Evolutionary conservation across 1,140 invertebrate species (phyloP).

Genomic region (Apocrypta bakeri): DNA sequence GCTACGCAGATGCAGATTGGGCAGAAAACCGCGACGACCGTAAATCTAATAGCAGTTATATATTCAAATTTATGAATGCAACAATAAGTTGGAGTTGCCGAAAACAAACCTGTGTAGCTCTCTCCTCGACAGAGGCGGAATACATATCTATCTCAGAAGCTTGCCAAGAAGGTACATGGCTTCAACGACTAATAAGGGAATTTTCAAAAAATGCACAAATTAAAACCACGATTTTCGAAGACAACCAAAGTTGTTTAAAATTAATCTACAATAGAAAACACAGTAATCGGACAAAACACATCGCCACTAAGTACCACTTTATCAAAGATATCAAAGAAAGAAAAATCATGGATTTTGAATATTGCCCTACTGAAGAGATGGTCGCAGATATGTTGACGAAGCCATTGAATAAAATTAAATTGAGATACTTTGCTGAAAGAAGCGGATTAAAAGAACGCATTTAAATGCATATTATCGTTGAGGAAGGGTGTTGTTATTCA

Average conservation of each 20-base stretch:
- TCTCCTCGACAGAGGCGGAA: too few relatives aligned
- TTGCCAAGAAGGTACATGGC: neutral
- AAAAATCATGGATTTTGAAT: neutral
- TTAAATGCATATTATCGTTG: neutral
- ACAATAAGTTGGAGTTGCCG: too few relatives aligned
- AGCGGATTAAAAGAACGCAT: neutral
- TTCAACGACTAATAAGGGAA: neutral
- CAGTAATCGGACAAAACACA: too few relatives aligned
- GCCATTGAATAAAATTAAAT: neutral
- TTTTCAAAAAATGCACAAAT: too few relatives aligned
- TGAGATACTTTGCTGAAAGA: neutral
- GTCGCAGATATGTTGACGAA: conserved; percentile 2
- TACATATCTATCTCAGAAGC: too few relatives aligned
- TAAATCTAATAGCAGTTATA: conserved; percentile 30
- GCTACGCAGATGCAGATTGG: conserved; percentile 56
- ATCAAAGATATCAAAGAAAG: too few relatives aligned
- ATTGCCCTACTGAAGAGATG: neutral
- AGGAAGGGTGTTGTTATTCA: too few relatives aligned
- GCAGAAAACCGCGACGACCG: conserved; percentile 45
- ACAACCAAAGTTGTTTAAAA: too few relatives aligned
- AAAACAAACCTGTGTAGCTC: too few relatives aligned
- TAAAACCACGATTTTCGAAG: too few relatives aligned
- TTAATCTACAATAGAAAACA: too few relatives aligned
- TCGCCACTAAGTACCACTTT: too few relatives aligned
- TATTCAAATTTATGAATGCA: neutral